phyloP scores from a whole-genome alignment of 2,797 vertebrate species.

The Syncerus caffer region DNA sequence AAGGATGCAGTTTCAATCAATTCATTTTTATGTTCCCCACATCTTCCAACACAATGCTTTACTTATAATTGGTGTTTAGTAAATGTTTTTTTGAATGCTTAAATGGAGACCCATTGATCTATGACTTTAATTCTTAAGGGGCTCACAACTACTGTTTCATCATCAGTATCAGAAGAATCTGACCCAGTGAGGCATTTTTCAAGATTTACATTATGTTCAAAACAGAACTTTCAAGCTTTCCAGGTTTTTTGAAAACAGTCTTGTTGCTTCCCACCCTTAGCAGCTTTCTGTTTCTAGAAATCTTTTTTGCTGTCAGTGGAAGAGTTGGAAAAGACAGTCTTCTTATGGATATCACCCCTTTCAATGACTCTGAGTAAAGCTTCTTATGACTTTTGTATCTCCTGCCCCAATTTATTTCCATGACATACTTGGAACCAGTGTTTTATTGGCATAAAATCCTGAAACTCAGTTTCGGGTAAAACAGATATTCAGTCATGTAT shows the following conservation, averaged over 20 bases:
- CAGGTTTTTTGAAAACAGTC: not conserved
- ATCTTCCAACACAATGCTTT: slow-evolving; percentile 23
- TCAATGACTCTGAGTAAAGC: not conserved
- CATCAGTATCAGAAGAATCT: not conserved
- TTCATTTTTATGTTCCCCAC: not conserved
- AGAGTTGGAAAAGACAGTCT: not conserved
- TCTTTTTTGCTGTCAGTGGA: not conserved
- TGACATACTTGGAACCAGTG: not conserved
- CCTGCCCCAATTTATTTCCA: not conserved
- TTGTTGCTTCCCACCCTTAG: not conserved
- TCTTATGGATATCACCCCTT: not conserved
- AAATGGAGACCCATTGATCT: slow-evolving; percentile 43
- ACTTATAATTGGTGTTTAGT: not conserved
- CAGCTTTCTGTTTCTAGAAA: slow-evolving; percentile 18
- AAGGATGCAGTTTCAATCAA: not conserved
- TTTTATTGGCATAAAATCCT: slow-evolving; percentile 1
- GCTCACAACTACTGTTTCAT: slow-evolving; percentile 28
- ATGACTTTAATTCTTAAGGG: slow-evolving; percentile 28
- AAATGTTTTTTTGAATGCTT: slow-evolving; percentile 58
- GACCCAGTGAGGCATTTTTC: not conserved
- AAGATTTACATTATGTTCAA: not conserved
- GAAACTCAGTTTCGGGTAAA: slow-evolving; percentile 4
- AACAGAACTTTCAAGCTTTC: not conserved
- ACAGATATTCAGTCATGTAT: not conserved
- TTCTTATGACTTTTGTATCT: not conserved